These are phyloP conservation scores for Diarsia dahlii DNA, from an alignment of 2,888 invertebrate genomes.

Conservation along the genomic window DNA sequence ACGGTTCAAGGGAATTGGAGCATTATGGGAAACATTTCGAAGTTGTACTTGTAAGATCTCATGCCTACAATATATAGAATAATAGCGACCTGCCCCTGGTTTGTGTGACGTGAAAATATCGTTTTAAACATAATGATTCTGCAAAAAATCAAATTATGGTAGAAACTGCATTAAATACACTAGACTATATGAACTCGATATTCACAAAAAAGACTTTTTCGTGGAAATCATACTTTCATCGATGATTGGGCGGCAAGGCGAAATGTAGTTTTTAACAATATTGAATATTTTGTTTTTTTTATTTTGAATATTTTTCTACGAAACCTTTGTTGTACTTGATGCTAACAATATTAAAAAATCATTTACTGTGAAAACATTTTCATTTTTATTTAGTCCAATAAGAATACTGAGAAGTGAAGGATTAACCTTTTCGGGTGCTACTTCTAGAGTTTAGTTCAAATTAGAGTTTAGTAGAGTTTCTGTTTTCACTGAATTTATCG, in stretches of 20 bases:
- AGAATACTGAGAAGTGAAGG: neutral
- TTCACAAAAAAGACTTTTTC: neutral
- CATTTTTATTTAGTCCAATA: neutral
- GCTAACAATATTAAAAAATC: neutral
- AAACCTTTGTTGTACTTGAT: neutral
- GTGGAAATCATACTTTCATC: neutral
- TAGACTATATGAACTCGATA: neutral
- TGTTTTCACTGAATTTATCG: neutral
- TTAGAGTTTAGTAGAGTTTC: neutral
- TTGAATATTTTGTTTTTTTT: too few species aligned
- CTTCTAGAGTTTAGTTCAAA: too few species aligned
- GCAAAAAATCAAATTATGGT: neutral
- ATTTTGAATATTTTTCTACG: too few species aligned
- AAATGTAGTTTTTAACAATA: neutral
- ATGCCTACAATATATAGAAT: too few species aligned
- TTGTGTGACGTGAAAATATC: neutral
- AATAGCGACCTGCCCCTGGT: neutral
- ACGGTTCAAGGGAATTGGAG: slow-evolving; percentile 26
- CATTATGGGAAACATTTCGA: slow-evolving; percentile 20
- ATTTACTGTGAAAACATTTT: neutral
- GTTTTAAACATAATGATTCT: neutral
- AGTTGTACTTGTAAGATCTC: slow-evolving; percentile 7
- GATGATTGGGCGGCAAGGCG: neutral
- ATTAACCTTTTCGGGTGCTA: neutral
- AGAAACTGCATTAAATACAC: neutral